Percentiles rank a stretch among this genome's conserved stretches.
phyloP scores from a whole-genome alignment of 1,140 invertebrate genomes.

The Brachionus plicatilis region DNA sequence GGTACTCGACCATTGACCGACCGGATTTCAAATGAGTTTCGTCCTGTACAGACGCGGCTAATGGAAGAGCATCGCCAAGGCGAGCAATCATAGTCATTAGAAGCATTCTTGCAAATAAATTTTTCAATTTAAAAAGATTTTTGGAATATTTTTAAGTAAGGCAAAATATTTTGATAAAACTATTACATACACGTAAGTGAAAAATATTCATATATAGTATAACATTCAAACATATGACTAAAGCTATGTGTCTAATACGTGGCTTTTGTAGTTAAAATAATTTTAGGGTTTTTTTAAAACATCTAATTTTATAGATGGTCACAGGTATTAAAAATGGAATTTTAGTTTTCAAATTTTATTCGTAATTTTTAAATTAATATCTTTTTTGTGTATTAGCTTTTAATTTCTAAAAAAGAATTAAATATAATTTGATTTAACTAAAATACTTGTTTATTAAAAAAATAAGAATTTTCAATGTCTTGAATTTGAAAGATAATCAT shows the following conservation, averaged over 20 bases:
- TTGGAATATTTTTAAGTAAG: neutral
- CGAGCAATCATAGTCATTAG: constrained; percentile 93
- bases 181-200: constrained; percentile 4
- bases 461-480: too few species aligned
- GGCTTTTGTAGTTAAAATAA: neutral
- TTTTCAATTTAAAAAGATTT: neutral
- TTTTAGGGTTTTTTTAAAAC: neutral
- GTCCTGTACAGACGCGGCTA: constrained; percentile 94
- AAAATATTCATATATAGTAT: neutral
- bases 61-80: constrained; percentile 82
- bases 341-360: too few species aligned
- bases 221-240: constrained; percentile 11
- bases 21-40: constrained; percentile 94
- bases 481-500: too few species aligned
- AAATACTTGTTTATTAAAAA: too few species aligned
- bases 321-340: neutral
- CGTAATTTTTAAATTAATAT: neutral
- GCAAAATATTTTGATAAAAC: neutral
- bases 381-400: too few species aligned
- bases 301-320: neutral
- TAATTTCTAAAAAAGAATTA: too few species aligned
- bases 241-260: neutral
- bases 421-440: too few species aligned
- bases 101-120: constrained; percentile 66
- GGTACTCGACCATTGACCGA: constrained; percentile 86